phyloP scores from a whole-genome alignment of 2,888 invertebrate species.

The Cybosia mesomella region DNA sequence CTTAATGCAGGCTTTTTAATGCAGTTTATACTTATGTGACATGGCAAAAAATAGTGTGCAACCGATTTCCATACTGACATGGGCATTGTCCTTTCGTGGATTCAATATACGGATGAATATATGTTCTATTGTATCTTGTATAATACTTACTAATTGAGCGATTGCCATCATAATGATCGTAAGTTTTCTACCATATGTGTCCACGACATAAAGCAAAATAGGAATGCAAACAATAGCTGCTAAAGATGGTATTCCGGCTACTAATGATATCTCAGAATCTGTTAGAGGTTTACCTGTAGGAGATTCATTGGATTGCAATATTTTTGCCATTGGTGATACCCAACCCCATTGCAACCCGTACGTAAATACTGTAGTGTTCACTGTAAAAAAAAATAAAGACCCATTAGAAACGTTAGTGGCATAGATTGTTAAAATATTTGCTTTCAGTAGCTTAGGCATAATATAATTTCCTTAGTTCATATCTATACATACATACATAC shows the following conservation, averaged over 20 bases:
- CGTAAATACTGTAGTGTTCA: conserved; percentile 70
- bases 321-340: conserved; percentile 75
- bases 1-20: too few species aligned
- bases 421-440: background rate
- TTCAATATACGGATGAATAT: too few species aligned
- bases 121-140: too few species aligned
- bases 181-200: conserved; percentile 74
- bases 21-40: too few species aligned
- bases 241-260: conserved; percentile 77
- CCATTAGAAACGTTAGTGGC: too few species aligned
- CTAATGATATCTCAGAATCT: conserved; percentile 71
- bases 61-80: too few species aligned
- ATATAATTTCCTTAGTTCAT: background rate
- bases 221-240: conserved; percentile 72
- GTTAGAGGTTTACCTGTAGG: conserved; percentile 68
- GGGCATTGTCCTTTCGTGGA: too few species aligned
- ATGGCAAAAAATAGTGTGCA: too few species aligned
- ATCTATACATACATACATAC: too few species aligned
- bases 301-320: conserved; percentile 66
- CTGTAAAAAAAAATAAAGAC: conserved; percentile 54
- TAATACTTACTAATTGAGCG: conserved; percentile 75
- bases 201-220: conserved; percentile 70
- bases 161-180: conserved; percentile 73
- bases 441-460: background rate
- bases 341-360: conserved; percentile 79